Evolutionary conservation across 2,888 invertebrate genomes (phyloP), one percentile per base, ranked within the genome.

Genomic region (Sphaerophoria rueppellii): DNA sequence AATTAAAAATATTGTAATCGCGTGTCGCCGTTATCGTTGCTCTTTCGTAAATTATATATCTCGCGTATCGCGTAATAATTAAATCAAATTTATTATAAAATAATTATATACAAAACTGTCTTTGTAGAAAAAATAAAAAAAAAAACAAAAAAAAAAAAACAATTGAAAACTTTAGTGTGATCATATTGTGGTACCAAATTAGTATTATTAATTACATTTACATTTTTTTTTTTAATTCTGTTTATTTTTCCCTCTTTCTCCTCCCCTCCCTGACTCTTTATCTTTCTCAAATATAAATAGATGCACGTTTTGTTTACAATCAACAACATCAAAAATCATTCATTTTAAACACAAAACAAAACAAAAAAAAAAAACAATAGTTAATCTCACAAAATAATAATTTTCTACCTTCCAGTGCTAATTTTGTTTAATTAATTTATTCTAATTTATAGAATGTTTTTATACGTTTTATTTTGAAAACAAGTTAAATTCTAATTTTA

Each of bases 101-200:
- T 55, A 63, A 54, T 72, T 16, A 54, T 52, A 14, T 54, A 73
- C 48, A 71, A 4, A 43, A 7, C 4, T 50, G 50, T 63, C 35
- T 65, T 9, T 34, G n/a, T 34, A 63, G 6, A 54, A 77, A 57
- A 54, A 52, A n/a, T n/a, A 58, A 65, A 1, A 40, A 40, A 9
- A 24, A 40, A 40, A 57, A 55, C 35, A 52, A 58, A 63, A 77
- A 69, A 72, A 52, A 58, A 63, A 77, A 69, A 72, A 75, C 72
- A 65, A 65, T 73, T 73, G 73, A 65, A 81, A 81, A 81, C 85
- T 78, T 74, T 86, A 50, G 81, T 86, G 82, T 86, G 78, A 86
- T 82, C 74, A 82, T 86, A 48, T 82, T 78, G 77, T 86, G 82
- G 81, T 86, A 86, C 86, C 82, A 86, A 86, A 86, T 86, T 86